A percentile compares a stretch with the other conserved stretches of the same genome.
Evolutionary conservation across 2,113 vertebrate species (phyloP).

Genomic region (Ctenodactylus gundi): DNA sequence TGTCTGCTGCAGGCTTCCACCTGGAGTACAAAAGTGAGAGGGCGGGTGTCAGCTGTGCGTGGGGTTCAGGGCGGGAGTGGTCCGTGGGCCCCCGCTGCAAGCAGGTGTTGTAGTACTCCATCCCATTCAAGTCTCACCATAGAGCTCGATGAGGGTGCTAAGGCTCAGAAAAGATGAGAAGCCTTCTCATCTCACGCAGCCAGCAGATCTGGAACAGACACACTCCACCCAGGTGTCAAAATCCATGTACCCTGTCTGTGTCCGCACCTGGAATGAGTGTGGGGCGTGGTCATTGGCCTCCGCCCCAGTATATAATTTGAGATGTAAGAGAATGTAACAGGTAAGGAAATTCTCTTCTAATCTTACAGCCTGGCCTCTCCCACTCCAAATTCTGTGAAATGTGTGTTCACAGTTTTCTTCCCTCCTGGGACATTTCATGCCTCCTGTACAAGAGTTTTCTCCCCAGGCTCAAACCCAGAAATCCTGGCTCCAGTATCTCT

Average conservation of each 20-base stretch:
- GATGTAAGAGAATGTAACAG: background rate
- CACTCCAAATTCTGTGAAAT: background rate
- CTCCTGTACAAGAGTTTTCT: background rate
- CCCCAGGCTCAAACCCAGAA: background rate
- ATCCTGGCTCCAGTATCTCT: background rate
- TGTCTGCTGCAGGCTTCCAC: conserved; percentile 97
- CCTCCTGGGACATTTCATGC: background rate
- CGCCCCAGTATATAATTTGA: background rate
- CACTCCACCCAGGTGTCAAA: background rate
- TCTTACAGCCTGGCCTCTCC: background rate
- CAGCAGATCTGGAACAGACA: background rate
- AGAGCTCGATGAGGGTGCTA: background rate
- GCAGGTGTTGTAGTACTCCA: background rate
- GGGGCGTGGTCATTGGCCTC: background rate
- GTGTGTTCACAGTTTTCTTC: background rate
- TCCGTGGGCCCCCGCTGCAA: background rate
- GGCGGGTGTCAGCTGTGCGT: background rate
- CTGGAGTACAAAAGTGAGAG: conserved; percentile 98
- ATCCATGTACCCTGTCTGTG: background rate
- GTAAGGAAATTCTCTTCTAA: background rate
- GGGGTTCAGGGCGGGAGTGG: background rate
- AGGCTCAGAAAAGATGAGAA: background rate
- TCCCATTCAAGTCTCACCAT: background rate
- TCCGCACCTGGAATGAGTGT: background rate
- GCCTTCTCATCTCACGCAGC: background rate